Conservation (phyloP, 2,113 vertebrate genomes). For the Rhinichthys klamathensis region DNA sequence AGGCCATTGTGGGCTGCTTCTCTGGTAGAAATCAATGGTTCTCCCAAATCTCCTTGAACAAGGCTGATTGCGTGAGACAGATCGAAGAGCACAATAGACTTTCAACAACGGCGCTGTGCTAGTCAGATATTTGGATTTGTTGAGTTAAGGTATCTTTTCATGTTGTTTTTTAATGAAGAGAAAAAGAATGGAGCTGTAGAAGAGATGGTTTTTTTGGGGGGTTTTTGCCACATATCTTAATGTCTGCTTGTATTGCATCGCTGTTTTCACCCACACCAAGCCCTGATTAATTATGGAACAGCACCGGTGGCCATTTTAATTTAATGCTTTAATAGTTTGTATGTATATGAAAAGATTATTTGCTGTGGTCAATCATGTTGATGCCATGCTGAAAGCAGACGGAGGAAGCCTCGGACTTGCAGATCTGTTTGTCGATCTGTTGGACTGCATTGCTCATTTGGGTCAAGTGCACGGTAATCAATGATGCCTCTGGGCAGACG, state of each 20-base stretch:
- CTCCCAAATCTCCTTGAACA: conserved; percentile 51
- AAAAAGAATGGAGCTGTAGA: not conserved
- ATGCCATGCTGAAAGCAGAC: not conserved
- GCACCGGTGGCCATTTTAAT: conserved; percentile 21
- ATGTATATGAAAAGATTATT: not conserved
- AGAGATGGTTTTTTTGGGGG: not conserved
- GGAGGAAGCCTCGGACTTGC: conserved; percentile 10
- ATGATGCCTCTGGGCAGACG: conserved; percentile 35
- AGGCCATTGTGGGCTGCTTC: conserved; percentile 58
- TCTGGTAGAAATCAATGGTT: conserved; percentile 57
- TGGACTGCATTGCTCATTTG: conserved; percentile 48
- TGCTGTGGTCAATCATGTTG: conserved; percentile 1
- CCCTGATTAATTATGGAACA: not conserved
- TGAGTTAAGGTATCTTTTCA: conserved; percentile 50
- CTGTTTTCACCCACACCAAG: conserved; percentile 21
- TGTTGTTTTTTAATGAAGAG: conserved; percentile 18
- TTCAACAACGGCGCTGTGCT: conserved; percentile 41
- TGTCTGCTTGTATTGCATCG: not conserved
- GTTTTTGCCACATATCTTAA: not conserved
- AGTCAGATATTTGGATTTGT: conserved; percentile 46
- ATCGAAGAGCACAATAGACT: conserved; percentile 56
- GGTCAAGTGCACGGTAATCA: conserved; percentile 48
- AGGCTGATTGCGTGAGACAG: conserved; percentile 47
- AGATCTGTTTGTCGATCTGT: conserved; percentile 41
- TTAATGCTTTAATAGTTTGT: conserved; percentile 36